Conservation (phyloP, 2,888 invertebrate species). For the Myopa tessellatipennis region DNA sequence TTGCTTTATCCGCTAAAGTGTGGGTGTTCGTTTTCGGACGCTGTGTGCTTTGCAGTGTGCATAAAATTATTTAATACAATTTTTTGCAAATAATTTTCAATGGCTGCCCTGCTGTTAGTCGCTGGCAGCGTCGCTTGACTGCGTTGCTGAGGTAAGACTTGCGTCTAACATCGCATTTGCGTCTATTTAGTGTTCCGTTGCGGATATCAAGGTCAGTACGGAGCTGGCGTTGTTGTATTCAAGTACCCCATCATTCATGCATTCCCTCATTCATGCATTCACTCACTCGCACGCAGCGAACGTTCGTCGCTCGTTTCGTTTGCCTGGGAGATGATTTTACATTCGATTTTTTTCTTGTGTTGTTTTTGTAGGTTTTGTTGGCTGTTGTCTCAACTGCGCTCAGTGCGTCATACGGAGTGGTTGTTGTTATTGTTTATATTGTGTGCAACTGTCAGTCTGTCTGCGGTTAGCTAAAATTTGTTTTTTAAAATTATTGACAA, state of each 20-base stretch:
- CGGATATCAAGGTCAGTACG: constrained; percentile 63
- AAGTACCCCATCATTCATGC: not conserved
- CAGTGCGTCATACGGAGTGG: no score
- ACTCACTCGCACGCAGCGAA: not conserved
- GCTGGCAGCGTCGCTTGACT: constrained; percentile 14
- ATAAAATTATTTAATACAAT: not conserved
- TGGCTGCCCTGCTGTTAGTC: constrained; percentile 23
- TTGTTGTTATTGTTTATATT: no score
- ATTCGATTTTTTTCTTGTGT: no score
- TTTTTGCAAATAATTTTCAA: constrained; percentile 1
- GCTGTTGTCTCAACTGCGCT: no score
- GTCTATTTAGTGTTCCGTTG: constrained; percentile 60
- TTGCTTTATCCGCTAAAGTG: not conserved
- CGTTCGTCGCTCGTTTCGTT: no score
- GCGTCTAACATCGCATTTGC: constrained; percentile 28
- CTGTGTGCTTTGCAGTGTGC: not conserved
- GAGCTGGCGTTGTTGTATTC: constrained; percentile 41
- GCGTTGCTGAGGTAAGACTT: constrained; percentile 22
- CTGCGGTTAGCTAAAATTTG: no score
- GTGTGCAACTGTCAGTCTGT: no score
- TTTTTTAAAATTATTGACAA: no score
- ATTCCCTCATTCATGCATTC: not conserved
- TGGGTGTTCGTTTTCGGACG: not conserved
- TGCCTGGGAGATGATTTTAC: no score
- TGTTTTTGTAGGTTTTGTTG: no score